These are phyloP conservation scores for Lophotriccus pileatus DNA, from an alignment of 2,797 vertebrate species.

Conservation along the genomic window DNA sequence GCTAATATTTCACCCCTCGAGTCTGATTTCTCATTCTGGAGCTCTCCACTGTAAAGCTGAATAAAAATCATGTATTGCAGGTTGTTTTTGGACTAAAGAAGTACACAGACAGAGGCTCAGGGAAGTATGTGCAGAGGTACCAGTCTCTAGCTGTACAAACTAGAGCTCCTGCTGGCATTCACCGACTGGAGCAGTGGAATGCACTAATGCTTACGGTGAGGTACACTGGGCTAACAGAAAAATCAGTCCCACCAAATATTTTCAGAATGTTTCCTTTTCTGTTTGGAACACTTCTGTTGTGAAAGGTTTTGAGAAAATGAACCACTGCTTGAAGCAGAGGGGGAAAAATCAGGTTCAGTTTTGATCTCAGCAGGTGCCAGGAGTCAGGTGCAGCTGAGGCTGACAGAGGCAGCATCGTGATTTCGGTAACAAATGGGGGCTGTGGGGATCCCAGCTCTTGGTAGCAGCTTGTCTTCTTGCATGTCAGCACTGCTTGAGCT, in stretches of 20 bases:
- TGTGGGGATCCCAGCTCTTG: not conserved
- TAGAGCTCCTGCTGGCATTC: not conserved
- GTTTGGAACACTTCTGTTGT: not conserved
- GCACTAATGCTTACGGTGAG: not conserved
- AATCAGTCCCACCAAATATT: not conserved
- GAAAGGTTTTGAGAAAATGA: not conserved
- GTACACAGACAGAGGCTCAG: fast-evolving
- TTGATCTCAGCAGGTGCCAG: conserved; percentile 27
- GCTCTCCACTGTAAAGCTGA: not conserved
- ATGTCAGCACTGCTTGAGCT: not conserved
- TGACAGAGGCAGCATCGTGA: not conserved
- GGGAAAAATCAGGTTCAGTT: conserved; percentile 9
- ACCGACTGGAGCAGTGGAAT: not conserved
- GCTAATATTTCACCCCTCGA: not conserved
- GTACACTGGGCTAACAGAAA: not conserved
- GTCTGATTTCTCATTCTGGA: not conserved
- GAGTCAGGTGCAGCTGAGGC: not conserved
- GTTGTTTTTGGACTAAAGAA: not conserved
- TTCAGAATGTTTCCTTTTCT: conserved; percentile 8
- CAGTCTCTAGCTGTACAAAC: not conserved
- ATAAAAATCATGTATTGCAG: not conserved
- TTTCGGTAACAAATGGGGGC: not conserved
- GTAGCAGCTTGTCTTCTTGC: not conserved
- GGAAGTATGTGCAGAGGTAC: not conserved
- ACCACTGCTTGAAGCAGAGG: not conserved